phyloP scores from a whole-genome alignment of 2,113 vertebrate species.

The Herpetotheres cachinnans region DNA sequence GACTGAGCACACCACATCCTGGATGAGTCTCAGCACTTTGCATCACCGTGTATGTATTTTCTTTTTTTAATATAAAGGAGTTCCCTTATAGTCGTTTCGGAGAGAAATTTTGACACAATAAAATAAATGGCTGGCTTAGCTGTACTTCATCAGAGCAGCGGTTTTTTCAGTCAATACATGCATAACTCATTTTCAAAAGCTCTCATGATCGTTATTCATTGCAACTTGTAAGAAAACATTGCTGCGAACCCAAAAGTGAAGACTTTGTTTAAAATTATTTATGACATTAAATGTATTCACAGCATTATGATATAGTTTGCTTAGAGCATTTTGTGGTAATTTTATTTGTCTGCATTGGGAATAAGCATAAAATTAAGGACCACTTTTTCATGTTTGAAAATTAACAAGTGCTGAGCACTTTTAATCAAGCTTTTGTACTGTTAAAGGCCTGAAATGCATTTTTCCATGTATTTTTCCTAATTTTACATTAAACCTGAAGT shows the following conservation, averaged over 20 bases:
- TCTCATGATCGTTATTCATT: neutral
- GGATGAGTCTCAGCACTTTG: neutral
- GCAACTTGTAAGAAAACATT: neutral
- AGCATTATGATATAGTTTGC: neutral
- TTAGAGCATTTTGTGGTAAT: neutral
- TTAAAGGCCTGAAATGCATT: neutral
- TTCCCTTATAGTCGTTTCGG: neutral
- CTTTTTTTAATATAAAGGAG: neutral
- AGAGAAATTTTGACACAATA: neutral
- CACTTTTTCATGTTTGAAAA: neutral
- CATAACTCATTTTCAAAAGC: neutral
- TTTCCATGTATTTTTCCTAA: neutral
- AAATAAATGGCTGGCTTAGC: neutral
- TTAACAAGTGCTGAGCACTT: neutral
- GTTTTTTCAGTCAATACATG: neutral
- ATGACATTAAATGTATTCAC: neutral
- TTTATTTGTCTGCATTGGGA: neutral
- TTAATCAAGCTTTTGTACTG: neutral
- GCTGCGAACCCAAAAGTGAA: neutral
- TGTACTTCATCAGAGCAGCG: neutral
- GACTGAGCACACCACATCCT: neutral
- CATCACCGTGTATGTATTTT: neutral
- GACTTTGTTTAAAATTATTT: neutral
- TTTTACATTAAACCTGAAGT: neutral
- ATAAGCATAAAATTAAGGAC: neutral